Evolutionary conservation across 2,888 invertebrate species (phyloP), one percentile per base, ranked within the genome.

Genomic region (Lathronympha strigana): DNA sequence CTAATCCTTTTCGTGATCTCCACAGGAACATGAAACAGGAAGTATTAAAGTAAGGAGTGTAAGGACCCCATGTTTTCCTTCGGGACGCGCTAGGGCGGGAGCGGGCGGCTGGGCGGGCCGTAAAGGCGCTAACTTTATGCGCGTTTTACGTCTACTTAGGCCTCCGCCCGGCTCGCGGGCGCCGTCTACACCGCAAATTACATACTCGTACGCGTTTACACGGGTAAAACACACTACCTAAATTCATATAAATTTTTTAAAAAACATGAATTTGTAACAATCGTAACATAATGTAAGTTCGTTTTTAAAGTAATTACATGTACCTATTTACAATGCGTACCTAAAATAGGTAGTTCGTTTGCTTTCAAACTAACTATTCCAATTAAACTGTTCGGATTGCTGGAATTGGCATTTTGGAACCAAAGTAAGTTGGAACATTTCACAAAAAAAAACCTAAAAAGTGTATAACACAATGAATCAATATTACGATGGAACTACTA

Each of bases 81-180:
- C 58, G 69, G 68, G 72, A 13, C 73, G 68, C 63, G 64, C 64
- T n/a, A 55, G 66, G 64, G 69, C 64, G 68, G 58, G 61, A 60
- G 66, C 69, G 72, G 70, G 71, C 67, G 66, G 15, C 13, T 77
- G 79, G 83, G 82, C 77, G 81, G 81, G 75, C 69, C 78, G 72
- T 83, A 83, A 83, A 83, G 80, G 71, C 72, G 67, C 63, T 62
- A 76, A 76, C 80, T 84, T 85, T 83, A 84, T 79, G 77, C 80
- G 75, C 74, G 71, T 74, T 86, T 84, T 83, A 82, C 75, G 80
- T 80, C 82, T 78, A 81, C 72, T 84, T 86, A 81, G 76, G 74
- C 75, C 69, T 73, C 69, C 61, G 60, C 36, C 66, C 67, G 70
- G 69, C 69, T 67, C 70, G 67, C 50, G 2, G 33, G 66, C 61